Base-by-base conservation (phyloP, 1,140 invertebrate genomes). In the Hestina assimilis region DNA sequence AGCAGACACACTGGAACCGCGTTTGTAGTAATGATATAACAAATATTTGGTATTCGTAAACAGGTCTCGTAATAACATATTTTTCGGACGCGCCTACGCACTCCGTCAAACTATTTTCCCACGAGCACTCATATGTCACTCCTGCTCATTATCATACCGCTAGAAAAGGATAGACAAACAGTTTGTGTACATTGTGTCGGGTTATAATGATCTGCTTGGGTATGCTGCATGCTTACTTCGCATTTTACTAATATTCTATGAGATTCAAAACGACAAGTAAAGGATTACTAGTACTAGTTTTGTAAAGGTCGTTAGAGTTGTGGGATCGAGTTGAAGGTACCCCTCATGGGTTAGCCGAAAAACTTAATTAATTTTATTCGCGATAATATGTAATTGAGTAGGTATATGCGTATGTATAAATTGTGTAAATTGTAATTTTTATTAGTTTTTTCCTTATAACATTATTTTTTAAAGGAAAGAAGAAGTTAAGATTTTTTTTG, bases 71-170 rank as follows among this genome's bases (percentile, higher is more conserved):
- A 58, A 61, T n/a, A 50, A 42, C 38, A 38, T 38, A 42, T 52
- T n/a, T n/a, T n/a, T 38, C 33, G 33, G 45, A 53, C 21, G 48
- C 62, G 56, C 67, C 69, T 55, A 75, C 71, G 64, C 64, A 57
- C 46, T 47, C 58, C 59, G 40, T 38, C 62, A 61, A 66, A 60
- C 63, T 76, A 72, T 71, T 73, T 79, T 79, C 77, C 65, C 77
- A 79, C 77, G 72, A 72, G 59, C 33, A 38, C 33, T 57, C 28
- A 26, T 33, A 50, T 64, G 63, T 62, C 21, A 12, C 55, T 26
- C 48, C 61, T 63, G 50, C 48, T 45, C 55, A 57, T 53, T 42
- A 40, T 29, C 38, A 38, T 51, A 50, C 11, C 4, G 50, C 31
- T 29, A 59, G 63, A 66, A 40, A 65, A 55, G 59, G 71, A 72